Conservation (phyloP, 2,113 vertebrate genomes). For the Labeo rohita region DNA sequence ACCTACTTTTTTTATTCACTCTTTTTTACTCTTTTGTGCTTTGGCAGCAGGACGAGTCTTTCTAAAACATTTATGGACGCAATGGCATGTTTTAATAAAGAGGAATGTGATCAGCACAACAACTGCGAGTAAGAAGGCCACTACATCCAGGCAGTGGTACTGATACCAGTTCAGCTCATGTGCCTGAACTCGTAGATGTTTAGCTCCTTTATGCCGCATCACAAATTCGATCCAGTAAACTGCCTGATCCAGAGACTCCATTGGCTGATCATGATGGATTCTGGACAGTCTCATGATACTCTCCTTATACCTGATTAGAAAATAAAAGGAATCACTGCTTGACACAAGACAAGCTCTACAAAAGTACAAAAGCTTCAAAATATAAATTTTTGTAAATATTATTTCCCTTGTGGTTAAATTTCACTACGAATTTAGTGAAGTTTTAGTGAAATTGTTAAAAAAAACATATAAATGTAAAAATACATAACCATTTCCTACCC, state of each 20-base stretch:
- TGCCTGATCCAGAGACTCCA: conserved; percentile 80
- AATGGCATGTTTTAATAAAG: conserved; percentile 71
- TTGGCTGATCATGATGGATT: conserved; percentile 82
- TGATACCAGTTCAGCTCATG: conserved; percentile 83
- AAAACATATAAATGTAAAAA: too few species aligned
- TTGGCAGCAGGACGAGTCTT: background rate
- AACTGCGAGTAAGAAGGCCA: conserved; percentile 74
- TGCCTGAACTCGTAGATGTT: conserved; percentile 78
- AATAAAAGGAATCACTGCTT: background rate
- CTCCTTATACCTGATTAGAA: conserved; percentile 76
- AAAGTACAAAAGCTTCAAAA: too few species aligned
- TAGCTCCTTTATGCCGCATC: conserved; percentile 84
- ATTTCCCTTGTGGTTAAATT: too few species aligned
- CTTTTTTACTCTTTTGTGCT: conserved; percentile 34
- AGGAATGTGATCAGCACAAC: conserved; percentile 60
- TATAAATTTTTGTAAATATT: too few species aligned
- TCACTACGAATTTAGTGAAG: too few species aligned
- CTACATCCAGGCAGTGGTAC: conserved; percentile 82
- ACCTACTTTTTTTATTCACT: background rate
- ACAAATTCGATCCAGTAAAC: conserved; percentile 87
- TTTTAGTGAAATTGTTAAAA: too few species aligned
- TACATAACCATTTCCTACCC: too few species aligned
- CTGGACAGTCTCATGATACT: conserved; percentile 76
- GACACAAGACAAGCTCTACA: background rate
- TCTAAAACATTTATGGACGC: conserved; percentile 64